These are phyloP conservation scores for Caenorhabditis latens DNA, from an alignment of 1,140 invertebrate species.

Conservation along the genomic window DNA sequence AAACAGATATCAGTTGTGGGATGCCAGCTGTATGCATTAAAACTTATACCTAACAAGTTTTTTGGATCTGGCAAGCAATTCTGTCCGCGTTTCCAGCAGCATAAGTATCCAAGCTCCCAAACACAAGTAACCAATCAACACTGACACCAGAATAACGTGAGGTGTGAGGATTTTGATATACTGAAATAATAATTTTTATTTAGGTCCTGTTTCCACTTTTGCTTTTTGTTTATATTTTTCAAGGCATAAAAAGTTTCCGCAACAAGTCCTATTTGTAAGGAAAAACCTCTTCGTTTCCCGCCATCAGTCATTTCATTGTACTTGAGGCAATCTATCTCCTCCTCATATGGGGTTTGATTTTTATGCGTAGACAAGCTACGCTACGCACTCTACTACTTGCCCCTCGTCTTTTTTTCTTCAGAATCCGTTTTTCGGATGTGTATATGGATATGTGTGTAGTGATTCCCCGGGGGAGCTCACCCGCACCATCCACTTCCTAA, in stretches of 20 bases:
- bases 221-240: background rate
- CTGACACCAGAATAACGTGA: conserved; percentile 76
- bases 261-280: conserved; percentile 13
- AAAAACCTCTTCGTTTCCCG: background rate
- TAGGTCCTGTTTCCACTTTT: background rate
- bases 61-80: conserved; percentile 70
- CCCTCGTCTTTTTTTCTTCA: background rate
- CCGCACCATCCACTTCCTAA: conserved; percentile 40
- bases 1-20: conserved; percentile 68
- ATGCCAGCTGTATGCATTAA: too few species aligned
- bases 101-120: conserved; percentile 77
- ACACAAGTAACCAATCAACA: conserved; percentile 76
- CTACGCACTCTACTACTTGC: background rate
- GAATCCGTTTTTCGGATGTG: conserved; percentile 40
- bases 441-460: conserved; percentile 40
- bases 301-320: conserved; percentile 46
- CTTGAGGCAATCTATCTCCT: conserved; percentile 38
- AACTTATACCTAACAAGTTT: conserved; percentile 60
- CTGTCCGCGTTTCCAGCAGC: conserved; percentile 75
- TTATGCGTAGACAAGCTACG: background rate
- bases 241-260: background rate
- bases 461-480: conserved; percentile 28
- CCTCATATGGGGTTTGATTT: conserved; percentile 44
- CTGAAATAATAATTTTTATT: conserved; percentile 66
- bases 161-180: conserved; percentile 77